Base-by-base conservation (phyloP, 2,797 vertebrate genomes). In the Decapterus maruadsi region DNA sequence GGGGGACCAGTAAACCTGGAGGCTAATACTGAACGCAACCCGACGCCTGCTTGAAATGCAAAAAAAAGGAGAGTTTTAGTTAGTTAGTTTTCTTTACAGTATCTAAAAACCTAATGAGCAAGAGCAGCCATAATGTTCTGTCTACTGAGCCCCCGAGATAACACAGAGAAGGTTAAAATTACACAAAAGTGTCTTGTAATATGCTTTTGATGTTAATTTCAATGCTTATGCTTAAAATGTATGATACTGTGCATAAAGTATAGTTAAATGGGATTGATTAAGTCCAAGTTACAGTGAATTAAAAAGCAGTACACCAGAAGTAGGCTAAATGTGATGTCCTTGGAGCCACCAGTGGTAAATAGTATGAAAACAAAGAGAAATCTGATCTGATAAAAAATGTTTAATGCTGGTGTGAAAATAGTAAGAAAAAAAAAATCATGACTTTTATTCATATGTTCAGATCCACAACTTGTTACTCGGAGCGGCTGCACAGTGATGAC, bases 1-100 rank as follows among this genome's bases (percentile, higher is more conserved):
- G 16, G 54, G 13, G 62, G 11, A 85, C 78, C 85, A 84, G 86
- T 90, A 86, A 3, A 19, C 71, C 89, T 77, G 29, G 68, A 83
- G 85, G 88, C 83, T 70, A 67, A 19, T n/a, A 2, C 31, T 26
- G 26, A 1, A 3, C 26, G 70, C 56, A 42, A 83, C 45, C 53
- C 43, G 65, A 68, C 31, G 38, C 67, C 72, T 38, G n/a, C 4
- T 56, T 42, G 1, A 70, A 56, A 26, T 45, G 68, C 16, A 34
- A 54, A 22, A 55, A 20, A n/a, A 34, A 26, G 12, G 8, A 55
- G 6, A n/a, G n/a, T n/a, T n/a, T n/a, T n/a, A n/a, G n/a, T n/a
- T n/a, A n/a, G n/a, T n/a, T n/a, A n/a, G n/a, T n/a, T n/a, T n/a
- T n/a, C n/a, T n/a, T 51, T 20, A 20, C 19, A 4, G 8, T 22